phyloP scores from a whole-genome alignment of 2,113 vertebrate genomes.

The Pachyramphus minor region DNA sequence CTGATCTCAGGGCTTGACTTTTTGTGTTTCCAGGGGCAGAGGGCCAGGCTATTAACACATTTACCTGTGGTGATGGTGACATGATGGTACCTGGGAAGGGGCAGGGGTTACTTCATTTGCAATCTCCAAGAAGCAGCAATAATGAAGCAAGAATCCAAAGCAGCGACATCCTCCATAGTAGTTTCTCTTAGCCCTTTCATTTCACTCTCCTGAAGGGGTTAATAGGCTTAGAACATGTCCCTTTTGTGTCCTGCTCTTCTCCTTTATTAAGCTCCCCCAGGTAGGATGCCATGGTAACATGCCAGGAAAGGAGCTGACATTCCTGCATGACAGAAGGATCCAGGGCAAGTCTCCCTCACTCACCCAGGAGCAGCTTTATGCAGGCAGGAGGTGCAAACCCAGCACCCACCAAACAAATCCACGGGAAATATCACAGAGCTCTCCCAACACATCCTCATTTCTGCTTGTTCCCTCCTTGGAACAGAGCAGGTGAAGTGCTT shows the following conservation, averaged over 20 bases:
- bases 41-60: not conserved
- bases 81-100: not conserved
- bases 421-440: not conserved
- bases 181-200: not conserved
- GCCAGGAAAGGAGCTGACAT: not conserved
- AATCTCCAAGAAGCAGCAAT: not conserved
- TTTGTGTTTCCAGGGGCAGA: not conserved
- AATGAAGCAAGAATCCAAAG: not conserved
- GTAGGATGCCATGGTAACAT: not conserved
- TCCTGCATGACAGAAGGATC: not conserved
- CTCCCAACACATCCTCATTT: accelerated
- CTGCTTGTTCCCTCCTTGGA: not conserved
- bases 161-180: not conserved
- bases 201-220: not conserved
- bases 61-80: not conserved
- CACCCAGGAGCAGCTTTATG: not conserved
- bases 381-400: not conserved
- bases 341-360: not conserved
- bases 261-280: not conserved
- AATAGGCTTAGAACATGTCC: not conserved
- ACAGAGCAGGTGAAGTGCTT: not conserved
- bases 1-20: not conserved
- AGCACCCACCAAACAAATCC: not conserved
- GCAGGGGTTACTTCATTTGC: not conserved
- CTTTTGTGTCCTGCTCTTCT: not conserved